Evolutionary conservation across 2,888 invertebrate genomes (phyloP).

Genomic region (Deladenus siricidicola): DNA sequence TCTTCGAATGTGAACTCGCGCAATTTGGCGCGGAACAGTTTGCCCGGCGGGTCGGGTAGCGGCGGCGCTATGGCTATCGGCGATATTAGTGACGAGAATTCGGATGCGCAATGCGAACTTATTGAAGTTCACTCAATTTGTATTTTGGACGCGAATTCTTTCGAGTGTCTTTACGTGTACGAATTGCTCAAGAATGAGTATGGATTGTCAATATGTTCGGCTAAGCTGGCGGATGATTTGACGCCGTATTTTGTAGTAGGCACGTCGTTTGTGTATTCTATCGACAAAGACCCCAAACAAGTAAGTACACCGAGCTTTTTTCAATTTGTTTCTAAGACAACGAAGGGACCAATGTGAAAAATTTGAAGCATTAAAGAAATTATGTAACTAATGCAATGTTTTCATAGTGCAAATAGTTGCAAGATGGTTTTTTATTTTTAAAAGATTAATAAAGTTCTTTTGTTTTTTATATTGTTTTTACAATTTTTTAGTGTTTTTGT

Average conservation of each 20-base stretch:
- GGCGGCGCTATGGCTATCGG: not conserved
- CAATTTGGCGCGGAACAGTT: not conserved
- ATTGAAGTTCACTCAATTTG: slow-evolving; percentile 67
- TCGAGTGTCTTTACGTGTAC: slow-evolving; percentile 82
- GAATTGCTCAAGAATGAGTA: slow-evolving; percentile 77
- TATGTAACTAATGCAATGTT: no score
- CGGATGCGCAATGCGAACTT: not conserved
- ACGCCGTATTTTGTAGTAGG: slow-evolving; percentile 87
- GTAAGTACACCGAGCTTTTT: slow-evolving; percentile 4
- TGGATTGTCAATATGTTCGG: slow-evolving; percentile 30
- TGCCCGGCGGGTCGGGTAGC: not conserved
- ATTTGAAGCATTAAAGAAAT: no score
- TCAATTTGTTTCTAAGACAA: not conserved
- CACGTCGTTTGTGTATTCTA: slow-evolving; percentile 79
- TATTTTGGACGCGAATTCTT: slow-evolving; percentile 76
- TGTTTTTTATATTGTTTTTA: not conserved
- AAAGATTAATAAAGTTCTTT: not conserved
- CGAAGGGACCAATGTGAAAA: no score
- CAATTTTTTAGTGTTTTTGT: no score
- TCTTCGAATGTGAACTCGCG: no score
- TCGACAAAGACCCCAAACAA: slow-evolving; percentile 82
- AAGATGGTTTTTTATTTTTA: not conserved
- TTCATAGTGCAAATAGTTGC: no score
- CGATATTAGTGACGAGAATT: not conserved
- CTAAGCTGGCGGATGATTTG: slow-evolving; percentile 70